Percentiles rank a stretch among this genome's conserved stretches.
Evolutionary conservation across 2,888 invertebrate species (phyloP).

Genomic region (Spicauda simplicius): DNA sequence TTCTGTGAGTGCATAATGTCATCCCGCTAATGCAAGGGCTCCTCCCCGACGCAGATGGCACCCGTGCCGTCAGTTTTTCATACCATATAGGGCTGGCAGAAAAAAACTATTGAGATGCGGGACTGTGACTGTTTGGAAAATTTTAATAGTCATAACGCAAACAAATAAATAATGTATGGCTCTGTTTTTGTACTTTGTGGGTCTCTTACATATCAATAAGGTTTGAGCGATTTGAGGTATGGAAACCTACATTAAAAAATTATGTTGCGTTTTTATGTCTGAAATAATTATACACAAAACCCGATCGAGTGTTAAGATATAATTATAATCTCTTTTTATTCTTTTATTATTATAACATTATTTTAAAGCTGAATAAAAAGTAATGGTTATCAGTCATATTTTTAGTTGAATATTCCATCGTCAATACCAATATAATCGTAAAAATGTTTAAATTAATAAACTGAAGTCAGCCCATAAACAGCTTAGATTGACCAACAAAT

Average conservation of each 20-base stretch:
- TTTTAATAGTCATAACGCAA: neutral
- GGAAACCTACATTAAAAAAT: too few species aligned
- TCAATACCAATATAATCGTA: neutral
- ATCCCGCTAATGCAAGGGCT: constrained; percentile 81
- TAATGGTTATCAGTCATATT: too few species aligned
- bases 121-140: neutral
- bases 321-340: too few species aligned
- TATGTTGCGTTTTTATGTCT: too few species aligned
- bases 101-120: constrained; percentile 3
- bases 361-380: too few species aligned
- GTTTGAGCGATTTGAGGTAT: too few species aligned
- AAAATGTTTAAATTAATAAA: neutral
- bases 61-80: constrained; percentile 75
- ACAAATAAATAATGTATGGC: neutral
- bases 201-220: neutral
- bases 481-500: neutral
- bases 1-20: constrained; percentile 81
- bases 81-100: constrained; percentile 46
- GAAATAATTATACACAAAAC: too few species aligned
- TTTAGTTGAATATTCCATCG: neutral
- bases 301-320: too few species aligned
- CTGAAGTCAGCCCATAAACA: neutral
- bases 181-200: neutral
- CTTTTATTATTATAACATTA: too few species aligned
- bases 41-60: constrained; percentile 79